Percentiles rank a stretch among this genome's conserved stretches.
Evolutionary conservation across 1,140 invertebrate genomes (phyloP).

Genomic region (Scaptomyza montana): DNA sequence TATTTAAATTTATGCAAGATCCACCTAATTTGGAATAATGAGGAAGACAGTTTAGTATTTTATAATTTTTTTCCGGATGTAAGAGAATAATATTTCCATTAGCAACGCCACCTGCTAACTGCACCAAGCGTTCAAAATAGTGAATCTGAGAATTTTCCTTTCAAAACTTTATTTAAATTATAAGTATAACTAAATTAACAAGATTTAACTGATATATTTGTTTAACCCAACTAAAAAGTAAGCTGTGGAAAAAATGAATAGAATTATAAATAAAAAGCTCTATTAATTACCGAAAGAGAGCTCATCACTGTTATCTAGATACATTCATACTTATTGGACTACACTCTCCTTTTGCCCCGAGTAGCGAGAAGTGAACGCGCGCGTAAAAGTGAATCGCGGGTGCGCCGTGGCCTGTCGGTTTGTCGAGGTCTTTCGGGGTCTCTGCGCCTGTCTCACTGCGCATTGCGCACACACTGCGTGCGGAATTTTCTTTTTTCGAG

Average conservation of each 20-base stretch:
- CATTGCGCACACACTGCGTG: constrained; percentile 68
- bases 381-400: constrained; percentile 77
- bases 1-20: no score
- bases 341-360: constrained; percentile 28
- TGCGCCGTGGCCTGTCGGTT: constrained; percentile 66
- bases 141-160: no score
- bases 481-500: constrained; percentile 76
- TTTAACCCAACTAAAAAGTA: no score
- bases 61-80: no score
- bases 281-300: constrained; percentile 7
- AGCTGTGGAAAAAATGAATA: no score
- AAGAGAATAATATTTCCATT: no score
- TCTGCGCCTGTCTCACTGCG: constrained; percentile 51
- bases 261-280: not conserved
- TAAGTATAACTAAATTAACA: no score
- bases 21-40: not conserved
- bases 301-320: constrained; percentile 77
- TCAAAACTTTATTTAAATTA: no score
- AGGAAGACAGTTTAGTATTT: not conserved
- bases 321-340: constrained; percentile 62
- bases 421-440: constrained; percentile 2
- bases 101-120: no score
- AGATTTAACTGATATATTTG: no score
- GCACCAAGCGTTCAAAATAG: no score
- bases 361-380: constrained; percentile 38